A percentile compares a stretch with the other conserved stretches of the same genome.
These are phyloP conservation scores for Zaprionus tsacasi DNA, from an alignment of 1,140 invertebrate species.

Conservation along the genomic window DNA sequence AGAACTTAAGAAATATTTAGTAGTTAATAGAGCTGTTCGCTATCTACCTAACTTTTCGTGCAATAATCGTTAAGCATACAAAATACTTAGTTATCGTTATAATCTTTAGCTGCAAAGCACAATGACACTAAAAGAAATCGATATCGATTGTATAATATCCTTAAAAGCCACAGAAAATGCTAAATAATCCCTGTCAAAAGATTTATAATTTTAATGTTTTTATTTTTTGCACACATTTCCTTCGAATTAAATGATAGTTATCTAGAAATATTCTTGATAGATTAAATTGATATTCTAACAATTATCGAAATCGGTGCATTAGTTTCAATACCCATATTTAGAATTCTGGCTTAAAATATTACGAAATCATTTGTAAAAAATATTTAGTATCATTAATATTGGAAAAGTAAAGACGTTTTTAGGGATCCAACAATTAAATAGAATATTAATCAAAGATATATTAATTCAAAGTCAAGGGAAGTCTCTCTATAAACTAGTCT, in stretches of 20 bases:
- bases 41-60: not conserved
- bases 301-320: not conserved
- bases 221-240: not conserved
- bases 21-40: not conserved
- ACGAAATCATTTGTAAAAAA: not conserved
- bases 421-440: not conserved
- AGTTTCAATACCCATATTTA: not conserved
- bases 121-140: not conserved
- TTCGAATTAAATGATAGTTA: not conserved
- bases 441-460: not conserved
- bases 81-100: conserved; percentile 2
- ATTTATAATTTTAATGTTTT: not conserved
- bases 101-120: conserved; percentile 11
- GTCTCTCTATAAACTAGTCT: not conserved
- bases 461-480: not conserved
- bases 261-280: not conserved
- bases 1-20: not conserved
- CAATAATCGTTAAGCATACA: not conserved
- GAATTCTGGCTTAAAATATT: not conserved
- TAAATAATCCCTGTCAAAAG: not conserved
- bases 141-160: not conserved
- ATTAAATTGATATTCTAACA: not conserved
- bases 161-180: not conserved
- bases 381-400: not conserved
- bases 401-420: not conserved